Evolutionary conservation across 2,797 vertebrate genomes (phyloP).

Genomic region (Coluber constrictor): DNA sequence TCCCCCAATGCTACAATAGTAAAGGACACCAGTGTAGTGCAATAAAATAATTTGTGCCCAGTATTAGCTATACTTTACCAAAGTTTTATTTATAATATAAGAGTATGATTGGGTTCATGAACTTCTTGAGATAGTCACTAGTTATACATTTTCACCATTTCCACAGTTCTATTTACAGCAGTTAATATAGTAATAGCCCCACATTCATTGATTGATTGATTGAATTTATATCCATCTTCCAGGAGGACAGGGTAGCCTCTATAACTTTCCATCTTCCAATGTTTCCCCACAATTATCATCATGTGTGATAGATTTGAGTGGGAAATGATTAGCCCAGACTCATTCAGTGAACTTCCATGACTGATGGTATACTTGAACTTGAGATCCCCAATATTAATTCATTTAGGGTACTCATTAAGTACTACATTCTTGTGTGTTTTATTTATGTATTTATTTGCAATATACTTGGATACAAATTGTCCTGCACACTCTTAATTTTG

Average conservation of each 20-base stretch:
- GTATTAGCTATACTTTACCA: not conserved
- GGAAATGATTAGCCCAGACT: not conserved
- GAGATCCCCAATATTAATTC: not conserved
- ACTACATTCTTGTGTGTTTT: not conserved
- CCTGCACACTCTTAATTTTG: not conserved
- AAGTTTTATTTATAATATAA: not conserved
- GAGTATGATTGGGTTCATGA: not conserved
- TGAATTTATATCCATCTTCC: not conserved
- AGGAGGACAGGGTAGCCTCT: not conserved
- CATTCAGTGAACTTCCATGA: not conserved
- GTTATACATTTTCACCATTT: not conserved
- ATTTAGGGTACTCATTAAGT: not conserved
- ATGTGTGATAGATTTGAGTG: not conserved
- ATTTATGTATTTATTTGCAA: not conserved
- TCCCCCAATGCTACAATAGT: not conserved
- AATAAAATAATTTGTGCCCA: not conserved
- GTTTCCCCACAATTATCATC: not conserved
- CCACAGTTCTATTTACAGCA: not conserved
- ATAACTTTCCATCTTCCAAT: not conserved
- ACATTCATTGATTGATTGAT: not conserved
- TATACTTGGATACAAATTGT: not conserved
- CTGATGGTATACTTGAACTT: not conserved
- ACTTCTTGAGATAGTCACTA: not conserved
- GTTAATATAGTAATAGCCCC: not conserved
- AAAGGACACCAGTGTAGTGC: not conserved